Evolutionary conservation across 2,113 vertebrate genomes (phyloP).

Genomic region (Bos taurus): ARS-UCD2.0 NC_037356.1:16957001-16957500

Average conservation of each 20-base stretch:
- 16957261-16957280: constrained; percentile 82
- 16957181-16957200: fast-evolving
- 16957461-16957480: constrained; percentile 98
- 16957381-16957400: constrained; percentile 95
- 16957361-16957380: constrained; percentile 92
- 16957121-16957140: not conserved
- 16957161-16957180: fast-evolving
- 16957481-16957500: constrained; percentile 86
- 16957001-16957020: not conserved
- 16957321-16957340: constrained; percentile 96
- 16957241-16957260: constrained; percentile 33
- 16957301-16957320: constrained; percentile 83
- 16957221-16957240: not conserved
- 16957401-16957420: constrained; percentile 94
- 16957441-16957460: constrained; percentile 98
- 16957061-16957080: not conserved
- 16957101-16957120: fast-evolving
- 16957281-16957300: constrained; percentile 75
- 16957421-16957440: constrained; percentile 92
- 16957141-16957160: not conserved
- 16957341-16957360: constrained; percentile 96
- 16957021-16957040: not conserved
- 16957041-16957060: not conserved
- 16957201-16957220: not conserved
- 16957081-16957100: not conserved